These are phyloP conservation scores for Trichogramma pretiosum DNA, from an alignment of 1,140 invertebrate species.

Conservation along the genomic window DNA sequence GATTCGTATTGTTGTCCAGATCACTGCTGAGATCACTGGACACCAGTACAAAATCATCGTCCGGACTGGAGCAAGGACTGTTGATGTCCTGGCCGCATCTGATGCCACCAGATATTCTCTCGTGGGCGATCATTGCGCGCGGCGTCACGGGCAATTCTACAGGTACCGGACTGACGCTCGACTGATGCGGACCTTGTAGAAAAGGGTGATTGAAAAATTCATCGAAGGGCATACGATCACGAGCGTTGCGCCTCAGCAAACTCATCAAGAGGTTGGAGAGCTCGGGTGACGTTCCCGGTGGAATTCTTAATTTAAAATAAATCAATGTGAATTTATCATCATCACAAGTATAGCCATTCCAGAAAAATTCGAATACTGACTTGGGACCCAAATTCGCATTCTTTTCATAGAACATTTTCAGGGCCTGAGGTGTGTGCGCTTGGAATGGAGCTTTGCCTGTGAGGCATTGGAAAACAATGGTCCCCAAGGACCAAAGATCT, in stretches of 20 bases:
- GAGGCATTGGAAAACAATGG: conserved; percentile 97
- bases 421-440: conserved; percentile 93
- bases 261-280: conserved; percentile 79
- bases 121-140: conserved; percentile 27
- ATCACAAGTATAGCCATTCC: background rate
- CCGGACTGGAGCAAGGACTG: conserved; percentile 54
- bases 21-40: conserved; percentile 59
- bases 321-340: background rate
- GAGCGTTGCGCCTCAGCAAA: conserved; percentile 83
- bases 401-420: conserved; percentile 96
- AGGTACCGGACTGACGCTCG: conserved; percentile 32
- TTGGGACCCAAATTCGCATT: conserved; percentile 91
- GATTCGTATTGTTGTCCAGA: conserved; percentile 39
- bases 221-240: conserved; percentile 92
- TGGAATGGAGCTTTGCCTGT: conserved; percentile 98
- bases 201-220: conserved; percentile 90
- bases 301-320: conserved; percentile 63
- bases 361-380: conserved; percentile 50
- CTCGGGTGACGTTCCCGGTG: conserved; percentile 81
- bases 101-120: conserved; percentile 31
- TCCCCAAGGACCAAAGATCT: conserved; percentile 97
- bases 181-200: conserved; percentile 59
- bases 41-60: conserved; percentile 83
- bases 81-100: conserved; percentile 35
- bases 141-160: conserved; percentile 42